These are phyloP conservation scores for Rosalia funebris DNA, from an alignment of 2,888 invertebrate genomes.

Conservation along the genomic window DNA sequence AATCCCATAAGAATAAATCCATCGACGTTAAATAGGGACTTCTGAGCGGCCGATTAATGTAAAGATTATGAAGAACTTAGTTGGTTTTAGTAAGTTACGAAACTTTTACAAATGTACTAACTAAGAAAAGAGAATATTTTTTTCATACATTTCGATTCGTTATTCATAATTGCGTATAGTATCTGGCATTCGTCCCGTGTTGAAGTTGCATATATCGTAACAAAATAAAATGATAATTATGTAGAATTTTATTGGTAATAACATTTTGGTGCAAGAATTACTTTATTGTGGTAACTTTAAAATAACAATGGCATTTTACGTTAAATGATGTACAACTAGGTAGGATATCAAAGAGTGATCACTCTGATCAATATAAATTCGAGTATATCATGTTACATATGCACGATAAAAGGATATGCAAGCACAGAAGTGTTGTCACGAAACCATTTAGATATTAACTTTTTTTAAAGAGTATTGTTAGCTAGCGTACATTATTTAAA, in stretches of 20 bases:
- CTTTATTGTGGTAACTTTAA: slow-evolving; percentile 11
- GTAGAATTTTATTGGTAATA: slow-evolving; percentile 10
- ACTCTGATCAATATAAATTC: slow-evolving; percentile 15
- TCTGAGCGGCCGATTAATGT: too few relatives aligned
- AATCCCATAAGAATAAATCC: too few relatives aligned
- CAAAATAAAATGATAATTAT: slow-evolving; percentile 7
- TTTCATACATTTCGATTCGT: too few relatives aligned
- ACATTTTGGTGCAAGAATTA: slow-evolving; percentile 2
- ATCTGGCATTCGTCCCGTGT: too few relatives aligned
- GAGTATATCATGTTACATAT: slow-evolving; percentile 21
- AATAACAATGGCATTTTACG: slow-evolving; percentile 18
- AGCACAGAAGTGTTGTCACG: slow-evolving; percentile 20
- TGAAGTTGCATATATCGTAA: not conserved
- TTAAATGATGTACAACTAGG: not conserved
- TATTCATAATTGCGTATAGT: too few relatives aligned
- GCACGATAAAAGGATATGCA: slow-evolving; percentile 7
- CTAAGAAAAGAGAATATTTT: too few relatives aligned
- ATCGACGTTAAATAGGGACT: too few relatives aligned
- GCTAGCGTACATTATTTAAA: not conserved
- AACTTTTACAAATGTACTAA: too few relatives aligned
- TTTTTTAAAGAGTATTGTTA: slow-evolving; percentile 17
- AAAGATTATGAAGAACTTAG: too few relatives aligned
- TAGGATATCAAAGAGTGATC: slow-evolving; percentile 14
- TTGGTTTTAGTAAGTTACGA: too few relatives aligned
- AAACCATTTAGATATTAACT: slow-evolving; percentile 26